Base-by-base conservation (phyloP, 1,140 invertebrate species). In the Ips nitidus region DNA sequence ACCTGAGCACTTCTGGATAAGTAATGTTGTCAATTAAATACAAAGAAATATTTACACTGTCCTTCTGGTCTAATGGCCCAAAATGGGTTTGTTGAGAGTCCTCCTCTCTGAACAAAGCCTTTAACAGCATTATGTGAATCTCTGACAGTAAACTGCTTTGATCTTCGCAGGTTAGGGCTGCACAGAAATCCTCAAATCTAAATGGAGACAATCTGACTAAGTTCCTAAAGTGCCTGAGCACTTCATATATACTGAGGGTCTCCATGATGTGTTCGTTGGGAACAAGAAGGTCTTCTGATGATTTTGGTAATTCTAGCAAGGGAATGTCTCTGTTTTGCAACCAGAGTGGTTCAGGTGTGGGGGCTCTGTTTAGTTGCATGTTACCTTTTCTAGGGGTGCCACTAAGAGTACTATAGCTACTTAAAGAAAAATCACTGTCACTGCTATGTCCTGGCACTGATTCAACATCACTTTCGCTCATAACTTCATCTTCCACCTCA, bases 151-250 rank as follows among this genome's bases (percentile, higher is more conserved):
- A 81, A 78, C 89, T 90, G 74, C 90, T 95, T 80, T 97, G 94
- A 81, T 98, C 95, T 76, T 98, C 93, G 77, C 90, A 92, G 62
- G 90, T 85, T n/a, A 98, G 77, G 42, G 94, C 92, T 4, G 94
- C 92, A 85, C 95, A 96, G 79, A 98, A 94, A 81, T 98, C 96
- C 85, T 98, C 97, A 80, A 98, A 91, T 70, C 94, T 87, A 82
- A 98, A 98, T 55, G 94, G 95, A 8, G 95, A 96, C 2, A 99
- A 82, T 63, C 96, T 86, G 4, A 98, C 89, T 71, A 96, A 86
- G 75, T 91, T 91, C 73, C 93, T 86, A 81, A 98, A 98, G 78
- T 95, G 92, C 73, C 95, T 85, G 41, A 98, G 81, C 22, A 98
- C 92, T 87, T 99, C 97, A 83, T 98, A 98, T 66, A 98, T 89